These are phyloP conservation scores for Erpetoichthys calabaricus DNA, from an alignment of 2,797 vertebrate genomes.

Conservation along the genomic window DNA sequence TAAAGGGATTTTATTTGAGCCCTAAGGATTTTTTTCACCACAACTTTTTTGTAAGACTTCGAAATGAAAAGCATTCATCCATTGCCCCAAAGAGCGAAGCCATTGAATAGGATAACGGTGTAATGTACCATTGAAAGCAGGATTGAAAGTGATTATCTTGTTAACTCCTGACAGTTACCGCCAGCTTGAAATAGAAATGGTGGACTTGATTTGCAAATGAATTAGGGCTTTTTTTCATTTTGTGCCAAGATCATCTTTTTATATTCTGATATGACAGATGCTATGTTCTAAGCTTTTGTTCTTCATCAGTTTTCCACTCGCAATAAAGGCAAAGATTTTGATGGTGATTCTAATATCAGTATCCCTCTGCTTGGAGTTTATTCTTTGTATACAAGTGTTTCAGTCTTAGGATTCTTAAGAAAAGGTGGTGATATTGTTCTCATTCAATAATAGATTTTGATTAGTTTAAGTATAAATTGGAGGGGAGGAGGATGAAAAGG, in stretches of 20 bases:
- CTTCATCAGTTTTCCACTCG: slow-evolving; percentile 64
- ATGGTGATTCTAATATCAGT: slow-evolving; percentile 66
- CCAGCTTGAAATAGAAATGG: slow-evolving; percentile 87
- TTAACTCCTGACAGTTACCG: slow-evolving; percentile 96
- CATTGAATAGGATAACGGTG: slow-evolving; percentile 82
- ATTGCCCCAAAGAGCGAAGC: slow-evolving; percentile 72
- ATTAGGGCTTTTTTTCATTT: slow-evolving; percentile 81
- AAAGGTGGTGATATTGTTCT: slow-evolving; percentile 53
- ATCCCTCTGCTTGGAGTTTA: slow-evolving; percentile 58
- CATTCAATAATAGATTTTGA: slow-evolving; percentile 60
- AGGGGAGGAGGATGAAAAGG: slow-evolving; percentile 48
- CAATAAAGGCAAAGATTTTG: slow-evolving; percentile 74
- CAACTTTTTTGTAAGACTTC: slow-evolving; percentile 62
- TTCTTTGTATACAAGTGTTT: slow-evolving; percentile 71
- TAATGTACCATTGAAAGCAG: slow-evolving; percentile 87
- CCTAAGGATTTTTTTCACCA: slow-evolving; percentile 3
- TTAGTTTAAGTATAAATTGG: slow-evolving; percentile 70
- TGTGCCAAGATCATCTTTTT: slow-evolving; percentile 96
- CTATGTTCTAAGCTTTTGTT: slow-evolving; percentile 80
- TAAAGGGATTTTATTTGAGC: slow-evolving; percentile 55
- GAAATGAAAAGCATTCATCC: slow-evolving; percentile 84
- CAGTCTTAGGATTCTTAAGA: slow-evolving; percentile 51
- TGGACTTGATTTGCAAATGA: slow-evolving; percentile 98
- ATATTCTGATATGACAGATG: slow-evolving; percentile 98
- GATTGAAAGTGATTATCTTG: slow-evolving; percentile 98